Evolutionary conservation across 2,113 vertebrate species (phyloP), one percentile per base, ranked within the genome.

Genomic region (Oryzias javanicus): DNA sequence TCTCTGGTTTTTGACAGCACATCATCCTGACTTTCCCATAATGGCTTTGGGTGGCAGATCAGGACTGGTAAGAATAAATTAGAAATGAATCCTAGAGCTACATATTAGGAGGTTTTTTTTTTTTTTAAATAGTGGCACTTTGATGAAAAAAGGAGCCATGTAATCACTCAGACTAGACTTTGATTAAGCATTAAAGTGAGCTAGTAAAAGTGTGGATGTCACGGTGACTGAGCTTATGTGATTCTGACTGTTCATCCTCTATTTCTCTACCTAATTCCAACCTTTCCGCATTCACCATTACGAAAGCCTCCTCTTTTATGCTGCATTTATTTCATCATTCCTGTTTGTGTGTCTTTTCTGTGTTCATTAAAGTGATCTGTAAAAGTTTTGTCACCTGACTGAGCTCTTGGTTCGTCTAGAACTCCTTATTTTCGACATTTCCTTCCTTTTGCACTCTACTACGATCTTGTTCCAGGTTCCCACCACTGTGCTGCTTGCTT

Each of bases 21-120:
- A 60, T 88, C 86, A 82, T 62, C 66, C 75, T 64, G 78, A 80
- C 83, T 82, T 70, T 78, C 65, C 64, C 60, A 47, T 81, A 83
- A 85, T 85, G 80, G 78, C 74, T 74, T 67, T 77, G 81, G 61
- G 62, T 86, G 81, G 77, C 79, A 84, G 80, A 79, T 78, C 78
- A 74, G 71, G 55, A 63, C 70, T 74, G 72, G 70, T 58, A 60
- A 74, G 78, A 79, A 84, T 78, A 82, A 79, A 88, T 88, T 82
- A 78, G 72, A 80, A 78, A 82, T 71, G 70, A 86, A 80, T 79
- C 74, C 69, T 78, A 55, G 59, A 83, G 74, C 53, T 10, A 49
- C 56, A 80, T 50, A 80, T 83, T 74, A 76, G 76, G 53, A 46
- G 61, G 29, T 77, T 70, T 79, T 76, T 52, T 46, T 45, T 46